Evolutionary conservation across 2,797 vertebrate species (phyloP).

Genomic region (Ptychobarbus kaznakovi): DNA sequence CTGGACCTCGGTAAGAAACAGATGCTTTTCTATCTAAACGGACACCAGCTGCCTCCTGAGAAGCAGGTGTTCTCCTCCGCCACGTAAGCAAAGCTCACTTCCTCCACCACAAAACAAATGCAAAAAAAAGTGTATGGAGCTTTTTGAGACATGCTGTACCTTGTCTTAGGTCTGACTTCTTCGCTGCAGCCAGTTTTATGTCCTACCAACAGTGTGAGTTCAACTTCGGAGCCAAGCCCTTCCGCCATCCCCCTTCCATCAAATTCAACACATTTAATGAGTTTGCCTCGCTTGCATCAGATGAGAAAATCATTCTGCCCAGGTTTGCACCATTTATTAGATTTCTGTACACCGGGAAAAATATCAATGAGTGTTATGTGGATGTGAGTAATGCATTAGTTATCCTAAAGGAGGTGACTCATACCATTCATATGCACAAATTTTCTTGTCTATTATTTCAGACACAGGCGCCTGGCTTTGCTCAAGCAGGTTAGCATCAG

Average conservation of each 20-base stretch:
- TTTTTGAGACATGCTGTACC: not conserved
- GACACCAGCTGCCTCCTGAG: constrained; percentile 95
- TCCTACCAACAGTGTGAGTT: constrained; percentile 99
- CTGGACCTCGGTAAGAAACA: constrained; percentile 98
- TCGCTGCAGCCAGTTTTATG: constrained; percentile 99
- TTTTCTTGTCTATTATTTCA: constrained; percentile 51
- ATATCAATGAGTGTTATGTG: not conserved
- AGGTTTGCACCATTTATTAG: constrained; percentile 79
- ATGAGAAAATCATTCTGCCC: constrained; percentile 97
- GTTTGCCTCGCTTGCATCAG: constrained; percentile 90
- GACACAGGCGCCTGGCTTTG: constrained; percentile 86
- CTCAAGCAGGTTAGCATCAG: constrained; percentile 97
- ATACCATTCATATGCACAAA: not conserved
- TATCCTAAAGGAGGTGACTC: not conserved
- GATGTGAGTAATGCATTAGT: constrained; percentile 10
- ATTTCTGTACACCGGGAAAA: not conserved
- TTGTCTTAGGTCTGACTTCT: constrained; percentile 91
- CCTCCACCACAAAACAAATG: not conserved
- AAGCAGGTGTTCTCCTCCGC: constrained; percentile 98
- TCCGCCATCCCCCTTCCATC: constrained; percentile 90
- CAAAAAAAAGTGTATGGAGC: not conserved
- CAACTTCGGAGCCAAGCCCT: constrained; percentile 98
- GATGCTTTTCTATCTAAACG: constrained; percentile 98
- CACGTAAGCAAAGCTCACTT: constrained; percentile 80
- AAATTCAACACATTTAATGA: constrained; percentile 99